Base-by-base conservation (phyloP, 2,113 vertebrate species). In the Centropristis striata region DNA sequence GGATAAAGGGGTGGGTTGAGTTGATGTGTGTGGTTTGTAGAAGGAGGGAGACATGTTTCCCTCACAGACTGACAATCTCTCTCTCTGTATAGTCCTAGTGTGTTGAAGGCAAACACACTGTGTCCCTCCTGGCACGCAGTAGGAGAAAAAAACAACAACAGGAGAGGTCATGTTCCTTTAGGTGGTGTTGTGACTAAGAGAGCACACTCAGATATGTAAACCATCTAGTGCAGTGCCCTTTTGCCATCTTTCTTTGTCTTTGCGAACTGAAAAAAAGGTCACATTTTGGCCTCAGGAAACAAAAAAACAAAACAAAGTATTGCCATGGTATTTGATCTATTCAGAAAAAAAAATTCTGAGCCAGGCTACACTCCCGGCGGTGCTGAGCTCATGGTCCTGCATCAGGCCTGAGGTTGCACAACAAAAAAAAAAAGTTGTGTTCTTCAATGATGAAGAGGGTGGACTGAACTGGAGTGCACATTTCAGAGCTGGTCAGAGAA, bases 401-500 rank as follows among this genome's bases (percentile, higher is more conserved):
- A 27, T 71, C 61, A 12, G 25, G 61, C 55, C 54, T 25, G 71
- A 57, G 82, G 79, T 42, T 36, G 57, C 36, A 60, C 18, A 54
- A 39, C 12, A 28, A 42, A 5, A 7, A 76, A 21, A 25, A 21
- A 16, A 51, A 51, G 14, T 28, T 11, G n/a, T 4, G 25, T 55
- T 50, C 37, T 21, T 82, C 42, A 14, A 1, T 3, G 36, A 57
- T 37, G 59, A 71, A n/a, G 41, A 41, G 23, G 27, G 46, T 55
- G 49, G 57, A 59, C 53, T 58, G 51, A 57, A 36, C 32, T 32
- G 58, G 66, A 81, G 76, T 51, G 66, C 66, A 70, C 53, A 11
- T 82, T 72, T 83, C 58, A 78, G 79, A 79, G 83, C 65, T 71
- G 61, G 71, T 86, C n/a, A 81, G 73, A 90, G 28, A 78, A 80